These are phyloP conservation scores for Calyptommatus sinebrachiatus DNA, from an alignment of 2,113 vertebrate species.

Conservation along the genomic window DNA sequence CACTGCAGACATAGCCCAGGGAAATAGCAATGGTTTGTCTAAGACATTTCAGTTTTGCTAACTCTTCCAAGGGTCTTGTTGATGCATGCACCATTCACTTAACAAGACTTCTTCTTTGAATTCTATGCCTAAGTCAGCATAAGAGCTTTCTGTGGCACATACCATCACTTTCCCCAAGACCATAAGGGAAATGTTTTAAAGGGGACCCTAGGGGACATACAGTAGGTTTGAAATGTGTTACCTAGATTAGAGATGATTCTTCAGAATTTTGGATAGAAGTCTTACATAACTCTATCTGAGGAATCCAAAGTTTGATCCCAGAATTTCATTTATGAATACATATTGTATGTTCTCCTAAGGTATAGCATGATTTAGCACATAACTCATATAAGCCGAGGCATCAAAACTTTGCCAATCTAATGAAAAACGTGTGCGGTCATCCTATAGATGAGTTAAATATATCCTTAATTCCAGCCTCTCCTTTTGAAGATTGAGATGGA, in stretches of 20 bases:
- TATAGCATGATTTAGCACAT: neutral
- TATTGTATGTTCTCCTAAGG: neutral
- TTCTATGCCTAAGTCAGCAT: neutral
- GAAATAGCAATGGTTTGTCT: neutral
- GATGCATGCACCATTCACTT: neutral
- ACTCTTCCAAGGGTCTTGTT: neutral
- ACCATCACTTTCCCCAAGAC: neutral
- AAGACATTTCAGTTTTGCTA: neutral
- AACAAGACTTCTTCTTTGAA: no score
- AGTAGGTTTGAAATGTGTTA: neutral
- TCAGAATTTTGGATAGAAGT: neutral
- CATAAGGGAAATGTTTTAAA: neutral
- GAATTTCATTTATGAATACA: neutral
- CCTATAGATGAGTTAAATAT: neutral
- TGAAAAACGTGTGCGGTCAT: neutral
- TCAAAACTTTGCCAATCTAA: neutral
- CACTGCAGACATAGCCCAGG: neutral
- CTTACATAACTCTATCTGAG: neutral
- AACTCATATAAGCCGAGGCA: no score
- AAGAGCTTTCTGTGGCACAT: neutral
- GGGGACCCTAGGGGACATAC: neutral
- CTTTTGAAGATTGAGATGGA: neutral
- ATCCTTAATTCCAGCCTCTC: neutral
- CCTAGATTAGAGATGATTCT: neutral
- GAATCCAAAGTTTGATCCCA: neutral